Base-by-base conservation (phyloP, 2,888 invertebrate species). In the Automeris io region DNA sequence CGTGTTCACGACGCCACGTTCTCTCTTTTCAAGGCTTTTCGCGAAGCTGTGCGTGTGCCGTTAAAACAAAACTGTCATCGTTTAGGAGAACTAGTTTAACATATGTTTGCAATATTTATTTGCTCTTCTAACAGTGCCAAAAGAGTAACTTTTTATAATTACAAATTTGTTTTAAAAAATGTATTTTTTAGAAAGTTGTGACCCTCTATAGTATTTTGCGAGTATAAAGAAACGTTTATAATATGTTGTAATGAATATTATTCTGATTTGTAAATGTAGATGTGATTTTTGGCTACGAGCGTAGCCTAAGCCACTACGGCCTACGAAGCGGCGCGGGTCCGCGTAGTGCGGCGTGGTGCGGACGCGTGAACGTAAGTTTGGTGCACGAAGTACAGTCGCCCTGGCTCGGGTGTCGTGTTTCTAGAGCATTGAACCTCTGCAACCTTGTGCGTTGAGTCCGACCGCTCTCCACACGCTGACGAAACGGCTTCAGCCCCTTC, bases 351-450 rank as follows among this genome's bases (percentile, higher is more conserved):
- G 51, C 59, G 56, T 56, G 54, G 57, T 7, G 39, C 37, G 46
- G 33, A 21, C 22, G 49, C 51, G 54, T 55, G 47, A 51, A 55
- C 63, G 64, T 61, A 60, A 51, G 57, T 64, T 58, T 46, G 59
- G 57, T 49, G 56, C 53, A 59, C 61, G 51, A 58, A 61, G 67
- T 67, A 67, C 65, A 73, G 70, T 69, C 65, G 70, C 59, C 58
- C 70, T 77, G 78, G 83, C 81, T 82, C 82, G 79, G 70, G 70
- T 76, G 67, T 82, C 72, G 74, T 82, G 80, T 83, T 83, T 83
- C 80, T 86, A 83, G 86, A 85, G 81, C 85, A 83, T 83, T 86
- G 85, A 86, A 85, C 85, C 80, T 82, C 74, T 72, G 76, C 85
- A 85, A 85, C 86, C 86, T 86, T 86, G 86, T 82, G 75, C 74